These are phyloP conservation scores for Mesochorus sp. DNA, from an alignment of 2,888 invertebrate genomes.

Conservation along the genomic window DNA sequence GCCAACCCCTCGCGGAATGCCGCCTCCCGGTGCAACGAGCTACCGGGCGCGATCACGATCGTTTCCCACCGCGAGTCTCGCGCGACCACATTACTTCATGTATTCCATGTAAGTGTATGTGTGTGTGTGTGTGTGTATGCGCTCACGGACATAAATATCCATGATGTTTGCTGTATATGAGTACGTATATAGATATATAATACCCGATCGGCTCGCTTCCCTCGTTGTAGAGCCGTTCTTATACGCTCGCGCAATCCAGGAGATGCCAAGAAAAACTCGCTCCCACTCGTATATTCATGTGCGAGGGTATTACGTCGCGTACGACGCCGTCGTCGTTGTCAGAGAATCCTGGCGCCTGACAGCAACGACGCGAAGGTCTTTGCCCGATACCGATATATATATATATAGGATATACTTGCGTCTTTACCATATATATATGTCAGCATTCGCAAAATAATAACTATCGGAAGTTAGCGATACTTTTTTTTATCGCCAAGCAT, in stretches of 20 bases:
- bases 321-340: conserved; percentile 41
- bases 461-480: too few relatives aligned
- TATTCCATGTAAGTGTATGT: conserved; percentile 12
- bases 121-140: neutral
- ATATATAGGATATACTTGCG: neutral
- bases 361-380: conserved; percentile 54
- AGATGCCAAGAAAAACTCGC: conserved; percentile 64
- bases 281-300: conserved; percentile 67
- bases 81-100: conserved; percentile 12
- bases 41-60: conserved; percentile 26
- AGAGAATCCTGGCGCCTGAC: conserved; percentile 67
- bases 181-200: conserved; percentile 26
- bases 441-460: too few relatives aligned
- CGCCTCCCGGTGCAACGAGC: conserved; percentile 66
- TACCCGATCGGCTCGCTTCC: conserved; percentile 46
- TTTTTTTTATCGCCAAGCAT: too few relatives aligned
- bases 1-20: conserved; percentile 74
- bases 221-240: conserved; percentile 38
- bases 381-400: conserved; percentile 56
- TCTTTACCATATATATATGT: neutral
- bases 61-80: conserved; percentile 36
- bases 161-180: conserved; percentile 1
- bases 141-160: neutral
- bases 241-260: conserved; percentile 52
- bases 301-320: conserved; percentile 66